These are phyloP conservation scores for Cavia porcellus DNA, from an alignment of 2,113 vertebrate species.

Conservation along the genomic window DNA sequence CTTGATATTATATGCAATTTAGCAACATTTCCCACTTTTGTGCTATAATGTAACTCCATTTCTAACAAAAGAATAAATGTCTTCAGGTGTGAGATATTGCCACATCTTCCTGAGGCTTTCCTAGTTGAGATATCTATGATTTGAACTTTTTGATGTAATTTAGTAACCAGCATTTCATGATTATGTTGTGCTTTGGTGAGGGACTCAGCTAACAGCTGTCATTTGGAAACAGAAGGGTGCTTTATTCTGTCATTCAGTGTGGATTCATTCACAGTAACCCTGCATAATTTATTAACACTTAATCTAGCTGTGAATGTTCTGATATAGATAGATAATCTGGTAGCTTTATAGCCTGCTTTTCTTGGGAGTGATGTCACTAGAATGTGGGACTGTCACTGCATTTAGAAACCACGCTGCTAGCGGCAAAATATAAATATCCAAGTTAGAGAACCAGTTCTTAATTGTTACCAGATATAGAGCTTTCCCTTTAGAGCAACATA, in stretches of 20 bases:
- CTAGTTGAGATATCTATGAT: not conserved
- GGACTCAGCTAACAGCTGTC: not conserved
- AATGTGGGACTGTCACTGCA: not conserved
- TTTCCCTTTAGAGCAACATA: constrained; percentile 68
- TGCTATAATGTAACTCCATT: not conserved
- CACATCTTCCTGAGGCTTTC: not conserved
- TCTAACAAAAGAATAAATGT: not conserved
- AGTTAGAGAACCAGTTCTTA: constrained; percentile 64
- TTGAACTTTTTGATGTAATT: not conserved
- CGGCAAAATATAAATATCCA: constrained; percentile 60
- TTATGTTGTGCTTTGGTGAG: not conserved
- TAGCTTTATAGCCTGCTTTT: constrained; percentile 11
- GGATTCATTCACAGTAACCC: not conserved
- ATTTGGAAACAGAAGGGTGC: not conserved
- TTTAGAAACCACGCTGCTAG: constrained; percentile 52
- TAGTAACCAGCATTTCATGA: not conserved
- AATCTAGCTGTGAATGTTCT: not conserved
- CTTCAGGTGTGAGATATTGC: not conserved
- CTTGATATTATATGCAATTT: not conserved
- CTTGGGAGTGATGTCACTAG: constrained; percentile 24
- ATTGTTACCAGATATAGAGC: constrained; percentile 77
- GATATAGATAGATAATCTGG: not conserved
- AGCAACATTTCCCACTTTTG: not conserved
- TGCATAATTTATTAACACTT: not conserved
- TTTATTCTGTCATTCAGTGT: not conserved